phyloP scores from a whole-genome alignment of 2,888 invertebrate genomes.

The Trichacis sp. region DNA sequence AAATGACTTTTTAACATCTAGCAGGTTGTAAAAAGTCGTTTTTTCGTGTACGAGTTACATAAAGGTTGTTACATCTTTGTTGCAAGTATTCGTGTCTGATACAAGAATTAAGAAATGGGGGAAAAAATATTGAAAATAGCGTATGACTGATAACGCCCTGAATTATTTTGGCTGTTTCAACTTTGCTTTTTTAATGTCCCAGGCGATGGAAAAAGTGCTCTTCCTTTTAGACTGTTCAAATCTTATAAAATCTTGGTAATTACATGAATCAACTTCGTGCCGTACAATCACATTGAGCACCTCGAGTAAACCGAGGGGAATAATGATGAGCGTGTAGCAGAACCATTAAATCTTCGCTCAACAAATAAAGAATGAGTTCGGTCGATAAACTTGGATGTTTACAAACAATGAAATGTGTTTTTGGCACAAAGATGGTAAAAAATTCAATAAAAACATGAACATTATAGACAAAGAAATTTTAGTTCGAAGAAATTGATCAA shows the following conservation, averaged over 20 bases:
- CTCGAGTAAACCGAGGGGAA: not conserved
- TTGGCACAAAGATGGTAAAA: not conserved
- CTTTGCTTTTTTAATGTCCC: slow-evolving; percentile 20
- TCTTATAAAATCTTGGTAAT: slow-evolving; percentile 3
- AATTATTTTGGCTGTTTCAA: slow-evolving; percentile 61
- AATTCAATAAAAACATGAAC: too few species aligned
- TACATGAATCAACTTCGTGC: slow-evolving; percentile 2
- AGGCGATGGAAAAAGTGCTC: too few species aligned
- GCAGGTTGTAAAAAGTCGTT: too few species aligned
- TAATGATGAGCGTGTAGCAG: slow-evolving; percentile 1
- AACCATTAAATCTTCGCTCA: not conserved
- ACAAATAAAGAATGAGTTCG: not conserved
- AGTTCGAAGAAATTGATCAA: too few species aligned
- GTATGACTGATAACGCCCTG: slow-evolving; percentile 67
- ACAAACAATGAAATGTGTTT: not conserved
- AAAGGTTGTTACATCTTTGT: too few species aligned
- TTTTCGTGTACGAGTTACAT: too few species aligned
- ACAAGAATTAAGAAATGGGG: slow-evolving; percentile 63
- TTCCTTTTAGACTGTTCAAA: not conserved
- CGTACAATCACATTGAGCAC: slow-evolving; percentile 4
- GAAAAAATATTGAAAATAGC: slow-evolving; percentile 51
- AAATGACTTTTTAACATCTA: too few species aligned
- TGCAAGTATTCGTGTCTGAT: slow-evolving; percentile 66
- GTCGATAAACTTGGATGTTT: not conserved
- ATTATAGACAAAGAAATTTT: too few species aligned